Evolutionary conservation across 2,888 invertebrate genomes (phyloP).

Genomic region (Cephus sareptanus): DNA sequence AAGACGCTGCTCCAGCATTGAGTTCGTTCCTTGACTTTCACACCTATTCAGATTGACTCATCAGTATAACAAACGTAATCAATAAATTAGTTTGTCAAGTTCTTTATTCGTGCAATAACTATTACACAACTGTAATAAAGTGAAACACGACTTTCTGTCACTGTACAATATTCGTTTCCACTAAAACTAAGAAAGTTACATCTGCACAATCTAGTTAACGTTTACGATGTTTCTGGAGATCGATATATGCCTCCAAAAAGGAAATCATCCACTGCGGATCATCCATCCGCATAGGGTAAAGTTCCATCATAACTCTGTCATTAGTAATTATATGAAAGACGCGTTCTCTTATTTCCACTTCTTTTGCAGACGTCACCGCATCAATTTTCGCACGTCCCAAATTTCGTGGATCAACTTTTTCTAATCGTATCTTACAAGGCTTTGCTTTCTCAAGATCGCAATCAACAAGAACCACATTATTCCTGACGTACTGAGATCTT

Average conservation of each 20-base stretch:
- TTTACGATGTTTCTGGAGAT: conserved; percentile 21
- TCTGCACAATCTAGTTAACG: background rate
- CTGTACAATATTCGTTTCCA: background rate
- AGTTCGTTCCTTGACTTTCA: conserved; percentile 32
- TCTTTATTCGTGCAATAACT: background rate
- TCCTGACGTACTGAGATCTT: conserved; percentile 35
- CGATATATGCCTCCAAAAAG: conserved; percentile 51
- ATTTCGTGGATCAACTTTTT: conserved; percentile 20
- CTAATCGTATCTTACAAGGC: conserved; percentile 25
- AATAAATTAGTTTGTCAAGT: background rate
- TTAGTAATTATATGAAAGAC: conserved; percentile 50
- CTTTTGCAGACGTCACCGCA: conserved; percentile 1
- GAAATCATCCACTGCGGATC: conserved; percentile 45
- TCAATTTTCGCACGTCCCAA: background rate
- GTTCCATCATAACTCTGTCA: conserved; percentile 42
- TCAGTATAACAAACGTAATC: conserved; percentile 7
- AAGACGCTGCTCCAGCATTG: conserved; percentile 33
- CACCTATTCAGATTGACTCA: conserved; percentile 39
- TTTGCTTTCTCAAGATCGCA: conserved; percentile 13
- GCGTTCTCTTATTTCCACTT: conserved; percentile 28
- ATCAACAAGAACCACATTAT: conserved; percentile 32
- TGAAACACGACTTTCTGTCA: background rate
- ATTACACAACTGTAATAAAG: background rate
- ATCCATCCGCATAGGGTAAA: conserved; percentile 48
- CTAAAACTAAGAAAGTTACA: background rate